Base-by-base conservation (phyloP, 1,140 invertebrate genomes). In the Lasioglossum albipes region DNA sequence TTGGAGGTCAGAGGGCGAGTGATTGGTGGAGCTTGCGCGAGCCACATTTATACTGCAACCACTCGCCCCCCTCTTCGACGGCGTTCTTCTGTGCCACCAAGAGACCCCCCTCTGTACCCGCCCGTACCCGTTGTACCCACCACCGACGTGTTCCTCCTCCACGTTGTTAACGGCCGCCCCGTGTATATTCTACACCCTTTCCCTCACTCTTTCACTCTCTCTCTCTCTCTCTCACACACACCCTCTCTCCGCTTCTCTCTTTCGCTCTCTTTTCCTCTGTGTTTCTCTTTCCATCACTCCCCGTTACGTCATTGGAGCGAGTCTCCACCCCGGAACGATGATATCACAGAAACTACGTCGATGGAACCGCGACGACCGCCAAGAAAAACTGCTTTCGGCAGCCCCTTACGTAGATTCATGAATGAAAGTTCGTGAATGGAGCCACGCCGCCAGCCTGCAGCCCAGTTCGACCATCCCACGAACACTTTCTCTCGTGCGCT, bases 21-120 rank as follows among this genome's bases (percentile, higher is more conserved):
- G 90, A 91, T 91, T 91, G 89, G 88, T 87, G 83, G 90, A 90
- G 90, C 90, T 91, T 89, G 90, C 90, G 90, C 90, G 86, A 61
- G 84, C 86, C 79, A 89, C 86, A 90, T 91, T 91, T 91, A 91
- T 91, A 91, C 86, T 75, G 71, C 64, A 61, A 80, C 64, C 75
- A 70, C 62, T 75, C 77, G 72, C 69, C 78, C 69, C 78, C 70
- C 82, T 71, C 77, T 74, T 75, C 80, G 12, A 66, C 70, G 66
- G 72, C 79, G 59, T 78, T 76, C 84, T 82, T 79, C 72, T 49
- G 74, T 79, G 62, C 82, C 70, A 86, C 72, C 80, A 83, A 83
- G 81, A 86, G 76, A 42, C 76, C 61, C 81, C 27, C 62, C 54
- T 54, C 80, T 72, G 52, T 70, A 75, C 71, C 79, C 64, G 75